Percentiles rank a stretch among this genome's conserved stretches.
These are phyloP conservation scores for Hydrotaea cyrtoneurina DNA, from an alignment of 2,888 invertebrate genomes.

Conservation along the genomic window DNA sequence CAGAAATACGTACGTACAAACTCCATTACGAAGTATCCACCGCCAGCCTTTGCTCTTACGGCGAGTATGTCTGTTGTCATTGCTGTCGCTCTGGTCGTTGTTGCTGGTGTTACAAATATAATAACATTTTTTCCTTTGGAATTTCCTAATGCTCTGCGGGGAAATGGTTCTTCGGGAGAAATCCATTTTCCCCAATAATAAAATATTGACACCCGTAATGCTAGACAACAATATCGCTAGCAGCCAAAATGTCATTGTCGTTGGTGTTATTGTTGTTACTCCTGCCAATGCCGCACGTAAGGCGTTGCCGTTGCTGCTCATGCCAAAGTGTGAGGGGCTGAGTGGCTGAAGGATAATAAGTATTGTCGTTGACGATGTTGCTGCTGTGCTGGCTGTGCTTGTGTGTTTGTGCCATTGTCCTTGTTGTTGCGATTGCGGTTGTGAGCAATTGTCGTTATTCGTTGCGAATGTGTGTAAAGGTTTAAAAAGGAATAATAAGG, in stretches of 20 bases:
- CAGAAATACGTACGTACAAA: too few species aligned
- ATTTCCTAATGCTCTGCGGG: constrained; percentile 21
- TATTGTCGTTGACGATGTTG: background rate
- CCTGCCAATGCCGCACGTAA: background rate
- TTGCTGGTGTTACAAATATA: constrained; percentile 21
- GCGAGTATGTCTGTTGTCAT: background rate
- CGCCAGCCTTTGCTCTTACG: background rate
- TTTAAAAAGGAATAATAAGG: background rate
- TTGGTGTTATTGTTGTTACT: background rate
- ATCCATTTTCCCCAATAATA: constrained; percentile 39
- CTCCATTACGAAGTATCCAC: too few species aligned
- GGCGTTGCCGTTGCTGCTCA: too few species aligned
- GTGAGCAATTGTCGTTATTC: background rate
- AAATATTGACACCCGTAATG: constrained; percentile 43
- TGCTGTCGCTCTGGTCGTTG: background rate
- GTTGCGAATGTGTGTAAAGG: background rate
- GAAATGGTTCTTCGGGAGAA: constrained; percentile 14
- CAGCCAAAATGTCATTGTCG: constrained; percentile 20
- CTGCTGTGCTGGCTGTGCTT: background rate
- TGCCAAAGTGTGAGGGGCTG: background rate
- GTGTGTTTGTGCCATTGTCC: background rate
- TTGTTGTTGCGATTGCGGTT: too few species aligned
- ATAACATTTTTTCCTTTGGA: constrained; percentile 25
- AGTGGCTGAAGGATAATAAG: too few species aligned
- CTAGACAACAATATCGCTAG: constrained; percentile 24